A percentile compares a stretch with the other conserved stretches of the same genome.
These are phyloP conservation scores for Drosophila mimica DNA, from an alignment of 2,888 invertebrate species.

Conservation along the genomic window DNA sequence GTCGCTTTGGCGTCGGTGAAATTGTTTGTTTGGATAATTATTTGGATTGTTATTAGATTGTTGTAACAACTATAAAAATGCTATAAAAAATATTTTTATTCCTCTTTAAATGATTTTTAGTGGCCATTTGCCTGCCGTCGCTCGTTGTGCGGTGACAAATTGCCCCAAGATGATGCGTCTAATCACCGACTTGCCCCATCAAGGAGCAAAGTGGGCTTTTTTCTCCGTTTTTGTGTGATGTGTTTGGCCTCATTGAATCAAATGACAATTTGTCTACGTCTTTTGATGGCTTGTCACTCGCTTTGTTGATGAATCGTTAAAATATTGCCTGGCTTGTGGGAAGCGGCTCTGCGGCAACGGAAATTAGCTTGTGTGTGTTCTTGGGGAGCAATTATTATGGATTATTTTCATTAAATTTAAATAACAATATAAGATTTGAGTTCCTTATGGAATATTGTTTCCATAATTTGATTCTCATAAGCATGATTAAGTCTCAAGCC, in stretches of 20 bases:
- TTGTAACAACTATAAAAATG: slow-evolving; percentile 83
- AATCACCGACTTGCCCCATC: slow-evolving; percentile 65
- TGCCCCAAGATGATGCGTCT: slow-evolving; percentile 74
- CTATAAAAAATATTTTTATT: slow-evolving; percentile 81
- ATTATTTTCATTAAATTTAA: background rate
- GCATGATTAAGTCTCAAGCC: background rate
- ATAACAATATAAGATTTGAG: background rate
- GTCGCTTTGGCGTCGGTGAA: slow-evolving; percentile 74
- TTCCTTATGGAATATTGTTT: background rate
- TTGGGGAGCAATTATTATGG: background rate
- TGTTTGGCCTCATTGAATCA: slow-evolving; percentile 54
- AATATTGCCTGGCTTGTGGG: slow-evolving; percentile 9
- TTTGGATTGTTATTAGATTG: slow-evolving; percentile 83
- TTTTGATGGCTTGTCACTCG: slow-evolving; percentile 31
- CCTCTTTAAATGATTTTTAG: slow-evolving; percentile 80
- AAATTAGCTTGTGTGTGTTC: slow-evolving; percentile 1
- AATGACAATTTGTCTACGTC: slow-evolving; percentile 54
- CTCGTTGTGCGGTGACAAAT: slow-evolving; percentile 78
- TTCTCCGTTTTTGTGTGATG: slow-evolving; percentile 22
- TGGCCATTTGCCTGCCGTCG: slow-evolving; percentile 60
- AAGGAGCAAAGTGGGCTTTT: slow-evolving; percentile 36
- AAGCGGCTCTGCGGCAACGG: background rate
- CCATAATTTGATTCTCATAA: background rate
- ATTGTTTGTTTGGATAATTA: slow-evolving; percentile 82
- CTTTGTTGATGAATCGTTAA: slow-evolving; percentile 42